Evolutionary conservation across 2,888 invertebrate genomes (phyloP).

Genomic region (Heliconius ethilla): DNA sequence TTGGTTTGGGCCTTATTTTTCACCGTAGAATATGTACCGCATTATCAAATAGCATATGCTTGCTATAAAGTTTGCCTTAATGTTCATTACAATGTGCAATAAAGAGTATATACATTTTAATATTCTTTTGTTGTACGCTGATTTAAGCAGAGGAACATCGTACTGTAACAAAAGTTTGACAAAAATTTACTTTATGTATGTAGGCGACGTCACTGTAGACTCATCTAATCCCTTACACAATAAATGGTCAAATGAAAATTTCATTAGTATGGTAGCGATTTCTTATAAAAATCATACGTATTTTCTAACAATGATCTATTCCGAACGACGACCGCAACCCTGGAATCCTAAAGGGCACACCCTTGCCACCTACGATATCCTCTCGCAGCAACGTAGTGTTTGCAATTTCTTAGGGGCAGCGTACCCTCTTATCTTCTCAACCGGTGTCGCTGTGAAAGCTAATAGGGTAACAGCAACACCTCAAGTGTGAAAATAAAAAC

Average conservation of each 20-base stretch:
- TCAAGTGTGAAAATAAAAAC: too few species aligned
- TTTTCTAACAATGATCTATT: neutral
- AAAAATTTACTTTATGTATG: neutral
- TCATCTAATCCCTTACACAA: neutral
- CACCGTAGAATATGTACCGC: too few species aligned
- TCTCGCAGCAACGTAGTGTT: too few species aligned
- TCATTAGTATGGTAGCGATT: neutral
- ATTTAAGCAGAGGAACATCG: neutral
- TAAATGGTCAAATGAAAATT: neutral
- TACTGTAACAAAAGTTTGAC: neutral
- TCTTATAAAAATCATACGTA: neutral
- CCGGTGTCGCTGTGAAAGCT: too few species aligned
- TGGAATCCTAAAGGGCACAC: too few species aligned
- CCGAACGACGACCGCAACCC: too few species aligned
- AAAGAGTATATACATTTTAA: neutral
- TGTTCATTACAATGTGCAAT: neutral
- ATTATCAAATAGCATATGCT: neutral
- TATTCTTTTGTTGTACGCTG: neutral
- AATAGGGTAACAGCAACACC: too few species aligned
- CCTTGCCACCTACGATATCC: too few species aligned
- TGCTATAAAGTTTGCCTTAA: neutral
- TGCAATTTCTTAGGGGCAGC: too few species aligned
- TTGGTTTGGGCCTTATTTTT: too few species aligned
- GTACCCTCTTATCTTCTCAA: too few species aligned
- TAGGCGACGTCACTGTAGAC: neutral